Evolutionary conservation across 2,113 vertebrate species (phyloP).

Genomic region (Coreoperca whiteheadi): DNA sequence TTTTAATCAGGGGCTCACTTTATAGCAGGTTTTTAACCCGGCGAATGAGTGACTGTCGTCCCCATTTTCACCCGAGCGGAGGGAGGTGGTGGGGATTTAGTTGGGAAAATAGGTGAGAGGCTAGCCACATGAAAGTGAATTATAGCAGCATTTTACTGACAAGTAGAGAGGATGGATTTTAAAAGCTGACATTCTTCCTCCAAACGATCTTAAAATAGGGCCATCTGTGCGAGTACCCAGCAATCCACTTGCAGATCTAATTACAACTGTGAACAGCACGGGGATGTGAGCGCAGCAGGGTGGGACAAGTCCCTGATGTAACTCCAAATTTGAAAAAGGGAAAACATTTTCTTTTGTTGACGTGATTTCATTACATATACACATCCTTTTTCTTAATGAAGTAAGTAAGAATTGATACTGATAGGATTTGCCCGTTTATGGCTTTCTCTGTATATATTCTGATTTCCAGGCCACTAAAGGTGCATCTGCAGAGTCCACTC

Average conservation of each 20-base stretch:
- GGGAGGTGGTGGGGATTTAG: slow-evolving; percentile 18
- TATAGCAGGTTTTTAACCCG: slow-evolving; percentile 12
- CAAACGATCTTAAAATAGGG: slow-evolving; percentile 47
- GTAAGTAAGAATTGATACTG: not conserved
- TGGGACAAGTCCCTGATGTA: not conserved
- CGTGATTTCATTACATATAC: no score
- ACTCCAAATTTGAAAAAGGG: not conserved
- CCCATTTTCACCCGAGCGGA: not conserved
- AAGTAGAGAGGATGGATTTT: slow-evolving; percentile 44
- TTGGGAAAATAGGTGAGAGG: slow-evolving; percentile 27
- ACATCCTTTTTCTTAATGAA: not conserved
- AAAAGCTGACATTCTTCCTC: slow-evolving; percentile 26
- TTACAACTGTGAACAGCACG: slow-evolving; percentile 25
- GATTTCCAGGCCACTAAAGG: slow-evolving; percentile 30
- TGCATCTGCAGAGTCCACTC: not conserved
- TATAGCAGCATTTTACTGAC: slow-evolving; percentile 22
- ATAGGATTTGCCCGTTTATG: not conserved
- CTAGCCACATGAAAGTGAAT: slow-evolving; percentile 50
- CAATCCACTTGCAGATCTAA: slow-evolving; percentile 38
- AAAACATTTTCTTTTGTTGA: not conserved
- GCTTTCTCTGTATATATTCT: not conserved
- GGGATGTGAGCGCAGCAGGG: not conserved
- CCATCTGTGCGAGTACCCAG: slow-evolving; percentile 12
- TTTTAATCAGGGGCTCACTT: slow-evolving; percentile 23
- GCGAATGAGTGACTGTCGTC: not conserved